Percentiles rank a stretch among this genome's conserved stretches.
Evolutionary conservation across 2,888 invertebrate genomes (phyloP).

Genomic region (Uropetala carovei): DNA sequence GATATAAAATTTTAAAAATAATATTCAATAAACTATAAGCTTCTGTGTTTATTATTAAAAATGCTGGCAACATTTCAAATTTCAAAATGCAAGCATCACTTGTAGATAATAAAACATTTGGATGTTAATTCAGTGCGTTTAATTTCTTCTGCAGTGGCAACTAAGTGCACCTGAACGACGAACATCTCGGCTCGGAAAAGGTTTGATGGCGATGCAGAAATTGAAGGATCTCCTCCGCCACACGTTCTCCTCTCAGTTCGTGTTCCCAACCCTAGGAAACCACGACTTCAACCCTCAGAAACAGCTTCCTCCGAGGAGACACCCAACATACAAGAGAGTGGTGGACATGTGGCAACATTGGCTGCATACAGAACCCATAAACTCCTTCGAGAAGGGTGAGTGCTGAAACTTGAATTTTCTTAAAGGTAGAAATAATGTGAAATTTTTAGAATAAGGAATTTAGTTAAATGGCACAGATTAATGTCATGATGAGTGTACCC

Average conservation of each 20-base stretch:
- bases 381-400: too few species aligned
- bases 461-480: neutral
- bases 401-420: conserved; percentile 65
- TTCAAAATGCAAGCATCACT: too few species aligned
- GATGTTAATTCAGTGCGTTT: too few species aligned
- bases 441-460: neutral
- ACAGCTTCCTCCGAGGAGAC: conserved; percentile 76
- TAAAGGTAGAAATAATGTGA: too few species aligned
- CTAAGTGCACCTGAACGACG: conserved; percentile 84
- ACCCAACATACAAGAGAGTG: conserved; percentile 78
- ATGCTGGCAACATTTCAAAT: too few species aligned
- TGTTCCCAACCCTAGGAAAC: conserved; percentile 93
- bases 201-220: conserved; percentile 88
- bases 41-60: too few species aligned
- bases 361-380: conserved; percentile 89
- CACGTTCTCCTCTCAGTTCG: conserved; percentile 91
- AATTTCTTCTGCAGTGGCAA: conserved; percentile 83
- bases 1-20: too few species aligned
- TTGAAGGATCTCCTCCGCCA: conserved; percentile 88
- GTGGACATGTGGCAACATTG: conserved; percentile 89
- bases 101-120: too few species aligned
- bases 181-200: conserved; percentile 77
- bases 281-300: conserved; percentile 80
- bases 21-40: too few species aligned
- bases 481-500: neutral